Evolutionary conservation across 2,113 vertebrate species (phyloP).

Genomic region (Oncorhynchus clarkii): DNA sequence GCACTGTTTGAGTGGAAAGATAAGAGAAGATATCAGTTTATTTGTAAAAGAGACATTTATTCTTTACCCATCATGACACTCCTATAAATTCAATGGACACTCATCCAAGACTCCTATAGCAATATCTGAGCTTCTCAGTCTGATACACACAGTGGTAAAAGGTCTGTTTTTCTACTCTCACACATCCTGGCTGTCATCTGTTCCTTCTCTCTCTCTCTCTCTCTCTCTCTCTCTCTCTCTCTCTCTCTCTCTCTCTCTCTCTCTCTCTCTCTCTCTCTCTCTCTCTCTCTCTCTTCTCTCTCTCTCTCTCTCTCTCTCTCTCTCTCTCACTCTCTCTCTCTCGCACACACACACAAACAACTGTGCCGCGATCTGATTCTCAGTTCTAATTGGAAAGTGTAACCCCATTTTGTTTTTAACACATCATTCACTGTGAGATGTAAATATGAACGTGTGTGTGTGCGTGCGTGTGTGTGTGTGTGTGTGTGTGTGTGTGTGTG

Average conservation of each 20-base stretch:
- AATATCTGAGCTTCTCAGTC: constrained; percentile 30
- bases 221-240: too few species aligned
- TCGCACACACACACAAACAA: background rate
- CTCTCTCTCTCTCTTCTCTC: too few species aligned
- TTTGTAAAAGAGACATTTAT: constrained; percentile 28
- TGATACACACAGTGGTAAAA: constrained; percentile 41
- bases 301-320: too few species aligned
- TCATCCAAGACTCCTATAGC: constrained; percentile 19
- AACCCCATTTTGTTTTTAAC: constrained; percentile 47
- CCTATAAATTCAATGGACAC: constrained; percentile 35
- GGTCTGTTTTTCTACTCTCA: constrained; percentile 54
- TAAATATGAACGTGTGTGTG: constrained; percentile 67
- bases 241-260: too few species aligned
- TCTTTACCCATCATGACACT: constrained; percentile 48
- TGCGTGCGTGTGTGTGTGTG: constrained; percentile 21
- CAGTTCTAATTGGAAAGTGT: constrained; percentile 54
- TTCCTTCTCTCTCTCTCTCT: constrained; percentile 36
- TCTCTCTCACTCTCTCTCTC: too few species aligned
- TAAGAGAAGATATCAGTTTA: background rate
- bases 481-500: constrained; percentile 24
- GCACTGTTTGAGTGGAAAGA: constrained; percentile 55
- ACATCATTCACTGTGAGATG: constrained; percentile 77
- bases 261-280: too few species aligned
- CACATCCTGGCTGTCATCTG: constrained; percentile 56
- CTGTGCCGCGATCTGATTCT: constrained; percentile 45